Base-by-base conservation (phyloP, 2,113 vertebrate species). In the Lycaon pictus region DNA sequence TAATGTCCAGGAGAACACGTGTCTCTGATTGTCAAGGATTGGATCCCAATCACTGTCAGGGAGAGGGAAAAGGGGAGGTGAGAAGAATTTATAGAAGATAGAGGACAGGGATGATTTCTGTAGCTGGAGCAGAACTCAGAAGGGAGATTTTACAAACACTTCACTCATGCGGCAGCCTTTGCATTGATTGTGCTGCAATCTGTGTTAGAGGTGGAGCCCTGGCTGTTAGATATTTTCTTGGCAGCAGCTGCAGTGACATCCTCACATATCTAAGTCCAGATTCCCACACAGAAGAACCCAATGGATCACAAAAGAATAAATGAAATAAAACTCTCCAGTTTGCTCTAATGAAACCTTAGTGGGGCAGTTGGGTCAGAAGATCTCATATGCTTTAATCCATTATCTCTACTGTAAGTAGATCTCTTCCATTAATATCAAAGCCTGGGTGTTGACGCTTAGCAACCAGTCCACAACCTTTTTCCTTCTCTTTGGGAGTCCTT, bases 201-300 rank as follows among this genome's bases (percentile, higher is more conserved):
- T 0, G 2, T 11, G 3, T 56, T n/a, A n/a, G 77, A 37, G 43
- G 11, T 7, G 2, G 11, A 56, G 65, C 2, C 11, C 13, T 35
- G 1, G 5, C 2, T 17, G 9, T 37, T 23, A 51, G 32, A 19
- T 13, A 16, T 53, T 51, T 60, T 91, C 27, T 27, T 51, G 10
- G 11, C 15, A 25, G n/a, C 11, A 85, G 16, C 35, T 63, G 0
- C 60, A 81, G 23, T 3, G 12, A 74, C 3, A 23, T 23, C 27
- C 2, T 58, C 60, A 62, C 5, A 13, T 32, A 9, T 19, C 15
- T 35, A 82, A 29, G 10, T 19, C 20, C 74, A 69, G 15, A 29
- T 69, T 67, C 11, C 35, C 20, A 7, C 7, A 23, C 37, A 51
- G 69, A 35, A 9, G 2, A 32, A 29, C 15, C 23, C 27, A 72